Evolutionary conservation across 2,113 vertebrate species (phyloP).

Genomic region (Holacanthus passer): DNA sequence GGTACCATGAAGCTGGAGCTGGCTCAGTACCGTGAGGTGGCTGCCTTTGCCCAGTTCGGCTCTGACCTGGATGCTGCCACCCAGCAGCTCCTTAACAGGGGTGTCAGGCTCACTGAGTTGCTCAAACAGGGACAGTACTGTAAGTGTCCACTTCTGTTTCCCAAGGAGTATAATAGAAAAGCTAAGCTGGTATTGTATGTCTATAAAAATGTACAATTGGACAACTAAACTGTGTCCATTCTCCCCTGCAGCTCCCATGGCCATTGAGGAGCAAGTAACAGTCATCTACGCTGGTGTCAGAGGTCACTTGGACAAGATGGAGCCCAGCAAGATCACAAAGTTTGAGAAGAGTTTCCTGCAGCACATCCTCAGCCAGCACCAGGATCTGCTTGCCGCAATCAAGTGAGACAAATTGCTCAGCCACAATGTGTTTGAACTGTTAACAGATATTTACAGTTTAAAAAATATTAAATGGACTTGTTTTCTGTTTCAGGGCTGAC

Average conservation of each 20-base stretch:
- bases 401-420: constrained; percentile 79
- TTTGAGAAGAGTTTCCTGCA: constrained; percentile 96
- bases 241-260: constrained; percentile 90
- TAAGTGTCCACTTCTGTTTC: constrained; percentile 75
- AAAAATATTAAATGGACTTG: not conserved
- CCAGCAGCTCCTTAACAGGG: constrained; percentile 95
- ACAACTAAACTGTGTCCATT: not conserved
- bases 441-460: not conserved
- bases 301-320: constrained; percentile 97
- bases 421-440: not conserved
- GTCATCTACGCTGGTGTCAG: constrained; percentile 98
- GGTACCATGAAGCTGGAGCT: constrained; percentile 99
- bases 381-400: constrained; percentile 90
- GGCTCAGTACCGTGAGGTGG: constrained; percentile 98
- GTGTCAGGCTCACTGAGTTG: constrained; percentile 95
- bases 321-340: constrained; percentile 97
- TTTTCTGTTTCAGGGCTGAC: constrained; percentile 86
- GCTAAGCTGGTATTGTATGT: not conserved
- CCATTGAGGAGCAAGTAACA: constrained; percentile 97
- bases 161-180: not conserved
- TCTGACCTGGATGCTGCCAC: constrained; percentile 97
- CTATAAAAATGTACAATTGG: not conserved
- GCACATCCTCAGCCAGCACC: constrained; percentile 93
- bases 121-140: constrained; percentile 98
- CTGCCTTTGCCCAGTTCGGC: constrained; percentile 97